Conservation (phyloP, 2,888 invertebrate species). For the Teleogryllus oceanicus region DNA sequence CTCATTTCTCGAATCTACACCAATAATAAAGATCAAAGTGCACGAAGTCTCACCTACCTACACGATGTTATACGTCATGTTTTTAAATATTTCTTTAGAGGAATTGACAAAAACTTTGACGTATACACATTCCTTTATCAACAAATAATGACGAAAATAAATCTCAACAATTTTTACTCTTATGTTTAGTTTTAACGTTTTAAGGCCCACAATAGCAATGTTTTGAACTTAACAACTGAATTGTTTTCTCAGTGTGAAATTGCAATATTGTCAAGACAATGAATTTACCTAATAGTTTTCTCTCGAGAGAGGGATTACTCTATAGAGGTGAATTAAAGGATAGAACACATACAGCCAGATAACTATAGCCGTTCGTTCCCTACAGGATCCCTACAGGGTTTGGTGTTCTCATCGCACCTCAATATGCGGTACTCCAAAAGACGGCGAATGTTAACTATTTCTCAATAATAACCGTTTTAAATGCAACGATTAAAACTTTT, state of each 20-base stretch:
- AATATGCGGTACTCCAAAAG: neutral
- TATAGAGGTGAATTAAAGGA: slow-evolving; percentile 20
- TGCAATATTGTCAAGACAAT: slow-evolving; percentile 51
- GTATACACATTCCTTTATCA: slow-evolving; percentile 32
- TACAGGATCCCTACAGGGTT: slow-evolving; percentile 22
- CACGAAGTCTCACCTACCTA: slow-evolving; percentile 21
- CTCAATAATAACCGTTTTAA: neutral
- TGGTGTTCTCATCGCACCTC: slow-evolving; percentile 21
- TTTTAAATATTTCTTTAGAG: slow-evolving; percentile 24
- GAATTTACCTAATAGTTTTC: slow-evolving; percentile 23
- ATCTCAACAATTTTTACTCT: slow-evolving; percentile 35
- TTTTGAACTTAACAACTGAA: slow-evolving; percentile 52
- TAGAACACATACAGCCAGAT: slow-evolving; percentile 21
- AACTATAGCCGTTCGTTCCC: slow-evolving; percentile 21
- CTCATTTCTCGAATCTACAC: slow-evolving; percentile 25
- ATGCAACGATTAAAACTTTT: neutral
- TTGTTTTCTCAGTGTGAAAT: slow-evolving; percentile 48
- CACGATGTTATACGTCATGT: slow-evolving; percentile 24
- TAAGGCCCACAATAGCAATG: slow-evolving; percentile 52
- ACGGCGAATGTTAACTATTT: neutral
- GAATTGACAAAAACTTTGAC: slow-evolving; percentile 33
- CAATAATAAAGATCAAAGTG: slow-evolving; percentile 25
- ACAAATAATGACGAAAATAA: slow-evolving; percentile 37
- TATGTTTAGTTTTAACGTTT: slow-evolving; percentile 31
- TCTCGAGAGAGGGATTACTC: neutral